Evolutionary conservation across 2,888 invertebrate species (phyloP), one percentile per base, ranked within the genome.

Genomic region (Griposia aprilina): DNA sequence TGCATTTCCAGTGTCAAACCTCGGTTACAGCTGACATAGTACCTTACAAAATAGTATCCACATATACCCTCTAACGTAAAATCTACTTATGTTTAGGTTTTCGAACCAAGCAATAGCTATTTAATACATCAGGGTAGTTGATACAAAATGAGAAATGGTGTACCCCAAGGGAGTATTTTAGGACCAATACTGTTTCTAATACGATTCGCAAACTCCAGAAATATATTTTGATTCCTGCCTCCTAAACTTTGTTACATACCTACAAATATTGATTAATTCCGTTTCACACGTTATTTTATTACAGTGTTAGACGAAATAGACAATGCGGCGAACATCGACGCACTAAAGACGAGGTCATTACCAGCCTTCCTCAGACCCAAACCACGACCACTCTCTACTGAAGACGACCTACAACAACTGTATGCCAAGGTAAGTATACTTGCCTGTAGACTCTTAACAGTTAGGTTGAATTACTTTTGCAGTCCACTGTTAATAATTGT

Each of bases 311-410:
- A 97, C 89, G 98, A 98, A 90, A 95, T 97, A 82, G 97, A 97
- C 50, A 88, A 82, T 62, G 88, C 93, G 1, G 96, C 96, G 4
- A 96, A 94, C 71, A 92, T 95, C 86, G 97, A 95, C 86, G 96
- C 95, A 66, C 93, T 94, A 90, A 97, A 96, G 94, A 98, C 98
- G 0, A 96, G 98, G 69, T 98, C 98, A 88, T 95, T 98, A 87
- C 98, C 98, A 0, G 97, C 98, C 7, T 98, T 98, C 97, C 97
- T 98, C 55, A 96, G 98, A 57, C 97, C 97, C n/a, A 97, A 97
- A 91, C 97, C 98, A 45, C 95, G 98, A 60, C 98, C 98, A 23
- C 95, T 98, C 11, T 98, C 98, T 17, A 98, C 98, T 0, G 98
- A 98, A 90, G 98, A 98, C 86, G 98, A 98, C 88, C 92, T 98